phyloP scores from a whole-genome alignment of 1,140 invertebrate species.

The Maconellicoccus hirsutus region DNA sequence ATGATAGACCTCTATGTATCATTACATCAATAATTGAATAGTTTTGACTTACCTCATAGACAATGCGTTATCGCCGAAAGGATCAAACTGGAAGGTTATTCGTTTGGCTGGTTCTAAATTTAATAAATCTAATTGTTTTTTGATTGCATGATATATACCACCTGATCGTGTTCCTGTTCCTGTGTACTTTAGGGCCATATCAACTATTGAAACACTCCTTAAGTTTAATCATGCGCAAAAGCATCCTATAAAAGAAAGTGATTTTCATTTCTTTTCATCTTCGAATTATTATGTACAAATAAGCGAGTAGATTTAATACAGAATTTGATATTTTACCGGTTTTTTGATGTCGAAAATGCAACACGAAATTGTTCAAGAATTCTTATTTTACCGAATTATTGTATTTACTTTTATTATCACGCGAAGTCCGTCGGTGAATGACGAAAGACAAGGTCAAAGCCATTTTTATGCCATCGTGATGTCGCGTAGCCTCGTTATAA shows the following conservation, averaged over 20 bases:
- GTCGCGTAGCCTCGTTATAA: background rate
- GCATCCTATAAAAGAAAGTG: background rate
- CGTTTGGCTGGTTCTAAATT: constrained; percentile 67
- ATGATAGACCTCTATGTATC: too few species aligned
- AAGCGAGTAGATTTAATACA: too few species aligned
- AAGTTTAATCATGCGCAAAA: constrained; percentile 13
- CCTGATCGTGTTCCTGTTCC: constrained; percentile 28
- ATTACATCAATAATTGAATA: too few species aligned
- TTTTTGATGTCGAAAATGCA: too few species aligned
- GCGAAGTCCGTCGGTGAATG: background rate
- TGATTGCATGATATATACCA: constrained; percentile 29
- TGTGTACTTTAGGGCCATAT: constrained; percentile 31
- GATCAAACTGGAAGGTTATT: constrained; percentile 69
- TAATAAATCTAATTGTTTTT: constrained; percentile 35
- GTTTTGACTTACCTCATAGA: constrained; percentile 52
- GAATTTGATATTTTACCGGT: too few species aligned
- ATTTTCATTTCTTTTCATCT: background rate
- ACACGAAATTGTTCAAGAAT: too few species aligned
- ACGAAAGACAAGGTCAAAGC: background rate
- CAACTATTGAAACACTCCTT: constrained; percentile 5
- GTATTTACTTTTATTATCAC: background rate
- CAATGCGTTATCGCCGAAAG: constrained; percentile 55
- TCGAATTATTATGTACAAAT: too few species aligned
- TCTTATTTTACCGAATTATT: background rate
- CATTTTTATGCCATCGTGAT: background rate